Evolutionary conservation across 2,888 invertebrate genomes (phyloP), one percentile per base, ranked within the genome.

Genomic region (Hipparchia sbordonii): DNA sequence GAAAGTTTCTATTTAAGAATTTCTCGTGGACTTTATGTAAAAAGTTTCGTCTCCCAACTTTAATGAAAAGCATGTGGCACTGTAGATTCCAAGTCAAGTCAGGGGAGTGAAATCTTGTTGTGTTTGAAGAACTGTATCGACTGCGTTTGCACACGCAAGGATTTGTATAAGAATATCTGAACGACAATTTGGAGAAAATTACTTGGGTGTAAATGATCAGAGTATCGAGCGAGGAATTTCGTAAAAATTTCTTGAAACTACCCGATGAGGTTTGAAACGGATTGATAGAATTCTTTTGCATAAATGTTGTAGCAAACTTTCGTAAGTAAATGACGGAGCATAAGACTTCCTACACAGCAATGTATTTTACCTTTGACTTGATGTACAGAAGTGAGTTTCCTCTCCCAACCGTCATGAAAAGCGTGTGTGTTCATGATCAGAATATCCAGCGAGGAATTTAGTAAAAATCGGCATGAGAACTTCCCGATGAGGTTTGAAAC

Each of bases 341-440:
- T 48, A 3, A 8, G 6, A 45, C n/a, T 8, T 46, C 45, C n/a
- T 12, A 8, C 7, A 62, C 3, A 46, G 8, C 2, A 13, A 23
- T 12, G 65, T 33, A 12, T 2, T 8, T 52, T 63, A 98, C 98
- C 98, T 97, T 98, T 98, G 81, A 98, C 98, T 95, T 98, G 98
- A 85, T 97, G 97, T 84, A 98, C 97, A 72, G 97, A 97, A 78
- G 97, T 97, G 80, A 99, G 95, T 88, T 99, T 99, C 88, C 98
- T 96, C 94, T 99, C 99, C 98, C 99, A 99, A 83, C 96, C 95
- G 93, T 99, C 98, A 90, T 98, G 98, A 94, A 99, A 99, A 73
- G 97, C 96, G 87, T 97, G 96, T 23, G 23, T 23, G 23, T 23
- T 23, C 23, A 23, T 23, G 23, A 23, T 23, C 23, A 23, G 7